Percentiles rank a stretch among this genome's conserved stretches.
Evolutionary conservation across 2,888 invertebrate species (phyloP).

Genomic region (Drosophila falleni): DNA sequence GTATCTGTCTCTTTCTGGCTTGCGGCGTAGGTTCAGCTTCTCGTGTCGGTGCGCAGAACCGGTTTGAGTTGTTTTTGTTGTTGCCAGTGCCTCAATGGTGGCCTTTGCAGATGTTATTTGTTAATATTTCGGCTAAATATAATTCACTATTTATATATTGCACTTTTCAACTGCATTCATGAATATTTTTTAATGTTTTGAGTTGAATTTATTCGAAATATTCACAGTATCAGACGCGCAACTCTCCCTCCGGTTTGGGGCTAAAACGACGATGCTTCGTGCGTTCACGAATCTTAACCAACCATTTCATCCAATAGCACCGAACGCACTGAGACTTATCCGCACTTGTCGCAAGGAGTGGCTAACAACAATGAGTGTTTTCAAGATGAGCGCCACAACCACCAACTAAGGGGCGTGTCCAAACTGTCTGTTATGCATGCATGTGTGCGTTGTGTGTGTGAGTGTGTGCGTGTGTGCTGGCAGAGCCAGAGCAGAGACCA

Average conservation of each 20-base stretch:
- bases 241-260: constrained; percentile 53
- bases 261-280: constrained; percentile 67
- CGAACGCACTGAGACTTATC: constrained; percentile 83
- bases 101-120: constrained; percentile 45
- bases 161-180: constrained; percentile 25
- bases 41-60: constrained; percentile 68
- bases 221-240: constrained; percentile 41
- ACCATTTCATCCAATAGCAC: constrained; percentile 85
- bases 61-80: constrained; percentile 56
- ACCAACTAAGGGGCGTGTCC: constrained; percentile 50
- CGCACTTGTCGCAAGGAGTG: constrained; percentile 79
- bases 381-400: constrained; percentile 61
- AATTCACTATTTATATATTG: constrained; percentile 36
- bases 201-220: neutral
- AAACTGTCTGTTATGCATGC: constrained; percentile 13
- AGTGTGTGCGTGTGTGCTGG: constrained; percentile 8
- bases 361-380: constrained; percentile 63
- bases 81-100: constrained; percentile 49
- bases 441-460: constrained; percentile 11
- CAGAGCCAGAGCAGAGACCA: constrained; percentile 22
- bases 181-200: constrained; percentile 29
- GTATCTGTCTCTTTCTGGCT: constrained; percentile 74
- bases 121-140: constrained; percentile 33
- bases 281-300: constrained; percentile 74
- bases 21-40: constrained; percentile 46